Evolutionary conservation across 2,797 vertebrate species (phyloP).

Genomic region (Crax fasciolata): DNA sequence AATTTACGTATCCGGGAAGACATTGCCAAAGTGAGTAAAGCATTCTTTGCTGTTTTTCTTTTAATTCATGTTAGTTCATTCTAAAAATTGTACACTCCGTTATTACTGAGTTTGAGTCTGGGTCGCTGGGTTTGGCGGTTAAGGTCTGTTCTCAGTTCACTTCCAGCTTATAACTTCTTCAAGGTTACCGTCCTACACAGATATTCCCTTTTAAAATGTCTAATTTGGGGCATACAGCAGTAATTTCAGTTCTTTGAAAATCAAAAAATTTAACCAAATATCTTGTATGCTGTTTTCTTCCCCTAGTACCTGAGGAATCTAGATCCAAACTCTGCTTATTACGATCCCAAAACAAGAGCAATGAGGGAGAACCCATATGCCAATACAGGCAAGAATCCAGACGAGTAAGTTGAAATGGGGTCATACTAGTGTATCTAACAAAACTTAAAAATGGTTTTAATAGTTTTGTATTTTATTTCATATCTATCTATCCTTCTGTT

Average conservation of each 20-base stretch:
- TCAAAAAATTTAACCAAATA: not conserved
- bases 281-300: not conserved
- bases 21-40: constrained; percentile 92
- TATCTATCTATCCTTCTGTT: not conserved
- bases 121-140: not conserved
- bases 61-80: not conserved
- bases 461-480: not conserved
- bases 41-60: not conserved
- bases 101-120: not conserved
- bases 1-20: constrained; percentile 98
- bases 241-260: not conserved
- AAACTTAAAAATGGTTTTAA: not conserved
- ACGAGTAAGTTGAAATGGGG: constrained; percentile 89
- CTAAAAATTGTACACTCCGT: rapidly evolving
- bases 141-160: not conserved
- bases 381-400: constrained; percentile 95
- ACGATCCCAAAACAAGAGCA: constrained; percentile 98
- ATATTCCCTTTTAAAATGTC: not conserved
- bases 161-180: not conserved
- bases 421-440: not conserved
- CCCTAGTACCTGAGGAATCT: constrained; percentile 95
- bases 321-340: constrained; percentile 98
- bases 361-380: constrained; percentile 98
- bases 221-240: not conserved
- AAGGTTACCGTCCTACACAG: not conserved